Percentiles rank a stretch among this genome's conserved stretches.
Evolutionary conservation across 2,797 vertebrate genomes (phyloP).

Genomic region (Luscinia megarhynchos): DNA sequence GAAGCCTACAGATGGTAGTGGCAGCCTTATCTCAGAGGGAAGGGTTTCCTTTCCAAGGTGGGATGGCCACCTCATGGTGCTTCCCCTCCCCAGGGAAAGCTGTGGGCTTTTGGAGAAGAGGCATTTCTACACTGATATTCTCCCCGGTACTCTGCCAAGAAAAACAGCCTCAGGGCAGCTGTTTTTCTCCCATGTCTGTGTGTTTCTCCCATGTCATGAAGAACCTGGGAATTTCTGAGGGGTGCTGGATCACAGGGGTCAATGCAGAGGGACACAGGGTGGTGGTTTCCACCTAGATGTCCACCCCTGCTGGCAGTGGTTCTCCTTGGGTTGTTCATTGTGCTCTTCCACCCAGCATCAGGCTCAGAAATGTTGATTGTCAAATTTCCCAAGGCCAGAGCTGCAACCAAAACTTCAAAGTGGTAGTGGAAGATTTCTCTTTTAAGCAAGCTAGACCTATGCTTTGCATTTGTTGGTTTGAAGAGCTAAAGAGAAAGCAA

Average conservation of each 20-base stretch:
- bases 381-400: rapidly evolving
- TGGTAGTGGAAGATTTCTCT: neutral
- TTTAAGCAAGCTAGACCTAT: neutral
- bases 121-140: neutral
- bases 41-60: neutral
- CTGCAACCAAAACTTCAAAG: neutral
- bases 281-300: neutral
- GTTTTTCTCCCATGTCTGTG: rapidly evolving
- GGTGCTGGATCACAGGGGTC: rapidly evolving
- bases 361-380: neutral
- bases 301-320: neutral
- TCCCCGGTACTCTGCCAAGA: neutral
- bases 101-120: neutral
- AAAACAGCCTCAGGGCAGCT: neutral
- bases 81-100: neutral
- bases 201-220: neutral
- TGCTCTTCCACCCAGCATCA: neutral
- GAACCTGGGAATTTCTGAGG: neutral
- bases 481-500: neutral
- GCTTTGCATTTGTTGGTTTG: neutral
- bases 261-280: rapidly evolving
- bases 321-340: neutral
- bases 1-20: neutral
- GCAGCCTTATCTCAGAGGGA: neutral
- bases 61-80: neutral